Evolutionary conservation across 2,888 invertebrate species (phyloP), one percentile per base, ranked within the genome.

Genomic region (Automeris io): DNA sequence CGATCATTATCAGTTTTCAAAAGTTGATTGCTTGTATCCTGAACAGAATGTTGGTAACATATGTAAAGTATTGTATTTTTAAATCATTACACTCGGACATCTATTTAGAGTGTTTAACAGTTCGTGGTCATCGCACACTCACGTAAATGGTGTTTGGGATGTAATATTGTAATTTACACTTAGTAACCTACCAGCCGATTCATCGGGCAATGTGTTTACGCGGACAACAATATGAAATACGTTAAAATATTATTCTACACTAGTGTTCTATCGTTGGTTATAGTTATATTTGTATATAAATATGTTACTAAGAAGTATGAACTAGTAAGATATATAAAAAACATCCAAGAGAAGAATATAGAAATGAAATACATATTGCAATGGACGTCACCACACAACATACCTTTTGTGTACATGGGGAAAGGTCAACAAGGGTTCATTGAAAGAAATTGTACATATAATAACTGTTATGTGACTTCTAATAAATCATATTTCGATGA

Each of bases 371-470:
- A 76, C 41, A 75, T 79, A 41, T 49, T 78, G 18, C 65, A 61
- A 38, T 79, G 77, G 78, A 75, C 72, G 2, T 53, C 59, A 1
- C 42, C 57, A 3, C 37, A 45, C 12, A 57, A 51, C 24, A 54
- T 64, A 5, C 76, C 77, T 1, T 76, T 78, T 40, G 52, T 57
- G 6, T 66, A 61, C 37, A 64, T 79, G 61, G 64, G 64, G 18
- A 42, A 54, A 39, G 78, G 76, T 1, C 60, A 46, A 37, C 40
- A 55, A 26, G 64, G 57, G 8, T 79, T 79, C 19, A 43, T 66
- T 21, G 47, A 59, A 2, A 57, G 62, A 36, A 59, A 67, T 0
- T 80, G 78, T 51, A 42, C 59, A 1, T 51, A 58, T 31, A 57
- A 52, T 3, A 75, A 75, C 37, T 77, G 76, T 44, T 63, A 51